A percentile compares a stretch with the other conserved stretches of the same genome.
Conservation (phyloP, 2,113 vertebrate species). For the Pleuronectes platessa region DNA sequence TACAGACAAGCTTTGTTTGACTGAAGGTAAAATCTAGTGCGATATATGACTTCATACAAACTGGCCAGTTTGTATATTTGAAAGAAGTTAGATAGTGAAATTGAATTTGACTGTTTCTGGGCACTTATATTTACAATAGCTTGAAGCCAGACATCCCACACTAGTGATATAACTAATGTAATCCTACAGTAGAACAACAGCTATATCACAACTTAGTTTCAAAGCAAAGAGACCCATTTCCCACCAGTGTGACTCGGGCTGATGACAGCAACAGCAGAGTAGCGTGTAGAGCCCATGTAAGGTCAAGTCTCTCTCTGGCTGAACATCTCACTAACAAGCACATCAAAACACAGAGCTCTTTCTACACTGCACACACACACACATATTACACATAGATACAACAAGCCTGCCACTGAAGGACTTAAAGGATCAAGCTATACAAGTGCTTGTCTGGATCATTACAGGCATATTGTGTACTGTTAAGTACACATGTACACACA, state of each 20-base stretch:
- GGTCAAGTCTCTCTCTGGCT: conserved; percentile 62
- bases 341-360: conserved; percentile 45
- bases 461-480: conserved; percentile 27
- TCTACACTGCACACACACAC: conserved; percentile 29
- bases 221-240: conserved; percentile 51
- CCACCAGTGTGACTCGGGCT: conserved; percentile 30
- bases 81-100: no score
- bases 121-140: no score
- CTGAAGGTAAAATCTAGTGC: not conserved
- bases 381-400: conserved; percentile 18
- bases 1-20: not conserved
- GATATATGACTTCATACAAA: no score
- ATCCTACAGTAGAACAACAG: not conserved
- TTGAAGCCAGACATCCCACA: not conserved
- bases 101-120: no score
- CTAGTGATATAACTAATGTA: not conserved
- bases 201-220: not conserved
- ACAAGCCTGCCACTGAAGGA: conserved; percentile 22
- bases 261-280: conserved; percentile 61
- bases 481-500: conserved; percentile 21
- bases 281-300: conserved; percentile 67
- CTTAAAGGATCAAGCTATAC: conserved; percentile 46
- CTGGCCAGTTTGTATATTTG: no score
- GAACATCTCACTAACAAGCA: conserved; percentile 71
- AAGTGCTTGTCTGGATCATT: conserved; percentile 57